phyloP scores from a whole-genome alignment of 2,797 vertebrate genomes.

The Cygnus olor region DNA sequence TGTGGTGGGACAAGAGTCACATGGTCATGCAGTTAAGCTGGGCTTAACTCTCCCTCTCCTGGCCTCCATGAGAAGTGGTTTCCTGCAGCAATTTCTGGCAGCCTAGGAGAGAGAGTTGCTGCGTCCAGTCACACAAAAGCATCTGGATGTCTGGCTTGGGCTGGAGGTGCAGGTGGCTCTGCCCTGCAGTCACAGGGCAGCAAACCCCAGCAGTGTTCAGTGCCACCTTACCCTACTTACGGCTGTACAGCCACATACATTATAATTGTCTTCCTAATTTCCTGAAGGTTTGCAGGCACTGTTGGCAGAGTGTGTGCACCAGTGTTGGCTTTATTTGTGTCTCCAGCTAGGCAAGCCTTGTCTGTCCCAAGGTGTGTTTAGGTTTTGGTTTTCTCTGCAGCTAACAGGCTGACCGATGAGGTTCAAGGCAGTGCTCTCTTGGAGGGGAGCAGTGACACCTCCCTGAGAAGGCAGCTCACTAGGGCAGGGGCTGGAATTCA shows the following conservation, averaged over 20 bases:
- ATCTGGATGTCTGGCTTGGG: background rate
- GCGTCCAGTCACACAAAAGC: background rate
- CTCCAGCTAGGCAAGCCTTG: background rate
- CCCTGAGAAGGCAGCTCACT: background rate
- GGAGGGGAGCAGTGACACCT: background rate
- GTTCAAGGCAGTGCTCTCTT: background rate
- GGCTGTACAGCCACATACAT: background rate
- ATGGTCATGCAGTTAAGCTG: background rate
- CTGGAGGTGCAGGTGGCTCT: too few relatives aligned
- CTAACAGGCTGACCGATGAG: rapidly evolving
- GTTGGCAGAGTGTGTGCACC: background rate
- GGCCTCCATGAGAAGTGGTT: background rate
- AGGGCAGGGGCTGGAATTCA: background rate
- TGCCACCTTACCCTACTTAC: background rate
- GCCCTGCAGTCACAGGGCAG: background rate
- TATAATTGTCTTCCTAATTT: background rate
- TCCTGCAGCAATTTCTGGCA: background rate
- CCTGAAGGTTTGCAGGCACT: background rate
- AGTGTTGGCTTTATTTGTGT: background rate
- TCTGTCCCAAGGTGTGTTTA: background rate
- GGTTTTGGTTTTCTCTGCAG: background rate
- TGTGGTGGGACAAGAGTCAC: background rate
- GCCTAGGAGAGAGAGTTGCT: background rate
- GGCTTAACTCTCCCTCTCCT: background rate
- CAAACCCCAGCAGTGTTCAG: background rate